Conservation (phyloP, 2,888 invertebrate species). For the Marasmarcha lunaedactyla region DNA sequence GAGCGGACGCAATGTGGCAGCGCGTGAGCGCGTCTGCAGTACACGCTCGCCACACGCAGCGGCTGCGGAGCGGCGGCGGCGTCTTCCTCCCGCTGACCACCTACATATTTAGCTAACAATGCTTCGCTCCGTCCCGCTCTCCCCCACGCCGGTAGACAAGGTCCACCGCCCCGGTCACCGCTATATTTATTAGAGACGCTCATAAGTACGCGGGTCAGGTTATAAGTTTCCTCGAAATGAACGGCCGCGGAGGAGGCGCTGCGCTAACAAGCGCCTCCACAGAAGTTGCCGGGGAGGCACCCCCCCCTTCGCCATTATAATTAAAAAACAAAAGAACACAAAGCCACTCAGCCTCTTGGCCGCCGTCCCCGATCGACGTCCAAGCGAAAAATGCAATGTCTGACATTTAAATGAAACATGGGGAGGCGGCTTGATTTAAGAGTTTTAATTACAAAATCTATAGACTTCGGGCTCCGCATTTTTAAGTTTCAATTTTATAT, state of each 20-base stretch:
- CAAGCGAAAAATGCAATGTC: constrained; percentile 56
- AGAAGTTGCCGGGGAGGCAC: constrained; percentile 49
- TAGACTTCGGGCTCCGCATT: constrained; percentile 1
- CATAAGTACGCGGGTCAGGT: constrained; percentile 70
- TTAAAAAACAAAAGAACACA: constrained; percentile 71
- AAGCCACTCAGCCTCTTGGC: constrained; percentile 60
- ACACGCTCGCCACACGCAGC: constrained; percentile 71
- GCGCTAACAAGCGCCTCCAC: constrained; percentile 66
- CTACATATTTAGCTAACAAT: constrained; percentile 71
- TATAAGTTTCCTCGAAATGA: constrained; percentile 69
- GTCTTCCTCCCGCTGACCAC: constrained; percentile 61
- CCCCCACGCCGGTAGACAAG: constrained; percentile 32
- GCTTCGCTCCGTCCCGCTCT: constrained; percentile 50
- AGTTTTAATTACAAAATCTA: constrained; percentile 11
- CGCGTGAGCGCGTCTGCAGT: constrained; percentile 71
- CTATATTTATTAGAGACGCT: constrained; percentile 71
- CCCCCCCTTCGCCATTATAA: constrained; percentile 59
- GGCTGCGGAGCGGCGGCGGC: constrained; percentile 41
- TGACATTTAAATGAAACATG: constrained; percentile 35
- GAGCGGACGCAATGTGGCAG: constrained; percentile 69
- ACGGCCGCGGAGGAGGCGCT: constrained; percentile 66
- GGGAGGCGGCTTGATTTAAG: constrained; percentile 11
- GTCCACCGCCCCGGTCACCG: constrained; percentile 61
- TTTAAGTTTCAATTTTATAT: no score
- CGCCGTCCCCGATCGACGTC: constrained; percentile 41